Evolutionary conservation across 1,140 invertebrate species (phyloP).

Genomic region (Rhyzopertha dominica): DNA sequence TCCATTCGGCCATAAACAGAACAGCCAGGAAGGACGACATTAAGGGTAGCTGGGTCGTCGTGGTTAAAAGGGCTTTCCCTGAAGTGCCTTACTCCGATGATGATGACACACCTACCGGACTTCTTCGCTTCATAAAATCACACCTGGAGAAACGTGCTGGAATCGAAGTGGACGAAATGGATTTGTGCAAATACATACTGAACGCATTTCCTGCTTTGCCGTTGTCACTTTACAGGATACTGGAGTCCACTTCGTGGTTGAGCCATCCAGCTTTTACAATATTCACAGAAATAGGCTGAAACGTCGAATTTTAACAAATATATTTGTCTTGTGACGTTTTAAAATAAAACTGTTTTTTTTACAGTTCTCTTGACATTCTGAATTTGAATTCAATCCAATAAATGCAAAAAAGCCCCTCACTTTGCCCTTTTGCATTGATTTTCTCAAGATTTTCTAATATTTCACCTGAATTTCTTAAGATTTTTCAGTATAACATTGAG

Average conservation of each 20-base stretch:
- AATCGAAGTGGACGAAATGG: slow-evolving; percentile 9
- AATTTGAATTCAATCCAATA: too few species aligned
- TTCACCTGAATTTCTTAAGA: too few species aligned
- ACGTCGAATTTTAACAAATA: too few species aligned
- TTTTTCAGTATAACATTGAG: too few species aligned
- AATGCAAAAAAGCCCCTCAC: too few species aligned
- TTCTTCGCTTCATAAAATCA: slow-evolving; percentile 33
- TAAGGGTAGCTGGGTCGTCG: slow-evolving; percentile 31
- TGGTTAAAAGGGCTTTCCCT: slow-evolving; percentile 30
- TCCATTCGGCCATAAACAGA: slow-evolving; percentile 27
- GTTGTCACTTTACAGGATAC: slow-evolving; percentile 31
- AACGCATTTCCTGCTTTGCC: slow-evolving; percentile 33
- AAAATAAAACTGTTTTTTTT: too few species aligned
- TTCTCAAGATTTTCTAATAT: too few species aligned
- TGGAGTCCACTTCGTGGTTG: slow-evolving; percentile 33
- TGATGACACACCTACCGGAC: slow-evolving; percentile 28
- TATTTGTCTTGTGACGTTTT: too few species aligned
- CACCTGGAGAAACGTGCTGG: slow-evolving; percentile 18
- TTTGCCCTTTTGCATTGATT: too few species aligned
- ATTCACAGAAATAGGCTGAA: slow-evolving; percentile 13
- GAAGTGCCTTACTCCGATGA: slow-evolving; percentile 20
- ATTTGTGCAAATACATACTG: slow-evolving; percentile 28
- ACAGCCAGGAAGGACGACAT: slow-evolving; percentile 29
- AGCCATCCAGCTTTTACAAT: slow-evolving; percentile 23
- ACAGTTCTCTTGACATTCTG: too few species aligned